phyloP scores from a whole-genome alignment of 2,113 vertebrate species.

The Ivindomyrus marchei region DNA sequence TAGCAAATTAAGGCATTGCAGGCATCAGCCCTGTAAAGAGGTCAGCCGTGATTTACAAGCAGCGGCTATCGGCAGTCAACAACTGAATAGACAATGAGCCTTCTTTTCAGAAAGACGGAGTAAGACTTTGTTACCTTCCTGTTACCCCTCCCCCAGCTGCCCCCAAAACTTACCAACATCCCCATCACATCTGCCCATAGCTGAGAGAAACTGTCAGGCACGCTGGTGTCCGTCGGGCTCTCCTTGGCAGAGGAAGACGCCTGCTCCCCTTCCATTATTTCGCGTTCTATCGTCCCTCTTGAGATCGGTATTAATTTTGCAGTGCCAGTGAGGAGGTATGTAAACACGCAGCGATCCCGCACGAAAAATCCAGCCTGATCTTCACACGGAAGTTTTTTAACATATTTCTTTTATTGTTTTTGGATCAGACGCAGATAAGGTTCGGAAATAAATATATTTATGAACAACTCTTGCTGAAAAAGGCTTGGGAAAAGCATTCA shows the following conservation, averaged over 20 bases:
- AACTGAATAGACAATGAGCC: slow-evolving; percentile 32
- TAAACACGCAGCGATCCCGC: background rate
- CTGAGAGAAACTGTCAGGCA: slow-evolving; percentile 74
- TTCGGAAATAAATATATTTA: background rate
- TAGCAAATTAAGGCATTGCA: background rate
- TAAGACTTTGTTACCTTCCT: slow-evolving; percentile 36
- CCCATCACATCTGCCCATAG: slow-evolving; percentile 94
- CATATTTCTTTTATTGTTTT: slow-evolving; percentile 32
- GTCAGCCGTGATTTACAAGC: slow-evolving; percentile 30
- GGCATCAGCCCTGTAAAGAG: background rate
- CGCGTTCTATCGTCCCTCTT: background rate
- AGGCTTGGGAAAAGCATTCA: background rate
- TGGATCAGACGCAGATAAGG: background rate
- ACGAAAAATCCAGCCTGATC: slow-evolving; percentile 34
- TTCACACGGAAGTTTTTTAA: slow-evolving; percentile 30
- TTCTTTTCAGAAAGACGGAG: slow-evolving; percentile 27
- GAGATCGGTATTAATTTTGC: background rate
- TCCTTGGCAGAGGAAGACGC: slow-evolving; percentile 38
- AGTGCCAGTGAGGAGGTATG: background rate
- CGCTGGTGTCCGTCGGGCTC: slow-evolving; percentile 45
- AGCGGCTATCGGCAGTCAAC: slow-evolving; percentile 17
- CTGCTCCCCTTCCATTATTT: slow-evolving; percentile 63
- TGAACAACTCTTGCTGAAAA: background rate
- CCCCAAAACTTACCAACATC: slow-evolving; percentile 83
- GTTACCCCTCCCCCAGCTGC: slow-evolving; percentile 26